Conservation (phyloP, 2,888 invertebrate genomes). For the Leptarthrus brevirostris region DNA sequence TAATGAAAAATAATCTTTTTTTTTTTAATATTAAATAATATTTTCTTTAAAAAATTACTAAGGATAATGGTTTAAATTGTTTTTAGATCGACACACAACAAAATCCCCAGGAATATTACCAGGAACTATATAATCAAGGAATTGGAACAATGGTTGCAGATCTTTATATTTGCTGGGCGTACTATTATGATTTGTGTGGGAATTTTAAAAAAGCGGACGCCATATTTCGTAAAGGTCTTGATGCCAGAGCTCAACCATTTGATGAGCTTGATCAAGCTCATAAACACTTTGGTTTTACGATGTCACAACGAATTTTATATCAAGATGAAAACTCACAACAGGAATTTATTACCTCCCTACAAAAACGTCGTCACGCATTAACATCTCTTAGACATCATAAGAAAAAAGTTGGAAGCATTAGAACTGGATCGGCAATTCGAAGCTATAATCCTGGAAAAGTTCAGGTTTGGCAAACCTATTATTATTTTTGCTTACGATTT, state of each 20-base stretch:
- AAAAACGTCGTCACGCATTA: slow-evolving; percentile 80
- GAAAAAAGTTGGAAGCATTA: slow-evolving; percentile 70
- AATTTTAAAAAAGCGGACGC: slow-evolving; percentile 87
- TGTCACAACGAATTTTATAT: slow-evolving; percentile 63
- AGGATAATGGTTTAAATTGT: background rate
- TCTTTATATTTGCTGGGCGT: slow-evolving; percentile 91
- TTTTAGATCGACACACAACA: slow-evolving; percentile 78
- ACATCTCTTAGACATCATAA: slow-evolving; percentile 79
- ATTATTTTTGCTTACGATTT: background rate
- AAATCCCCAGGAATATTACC: slow-evolving; percentile 82
- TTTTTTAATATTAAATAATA: no score
- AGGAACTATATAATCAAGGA: slow-evolving; percentile 81
- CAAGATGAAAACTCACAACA: slow-evolving; percentile 71
- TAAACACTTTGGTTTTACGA: slow-evolving; percentile 70
- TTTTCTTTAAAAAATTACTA: no score
- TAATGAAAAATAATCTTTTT: no score
- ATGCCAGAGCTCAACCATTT: slow-evolving; percentile 81
- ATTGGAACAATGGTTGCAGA: slow-evolving; percentile 85
- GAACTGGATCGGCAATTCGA: slow-evolving; percentile 66
- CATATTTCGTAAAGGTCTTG: slow-evolving; percentile 82
- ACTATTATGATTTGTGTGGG: slow-evolving; percentile 83
- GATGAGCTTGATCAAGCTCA: slow-evolving; percentile 82
- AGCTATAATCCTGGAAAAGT: slow-evolving; percentile 61
- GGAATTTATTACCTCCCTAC: slow-evolving; percentile 72
- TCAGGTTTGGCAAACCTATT: slow-evolving; percentile 56